A percentile compares a stretch with the other conserved stretches of the same genome.
These are phyloP conservation scores for Siphonodentalium dalli DNA, from an alignment of 2,888 invertebrate species.

Conservation along the genomic window DNA sequence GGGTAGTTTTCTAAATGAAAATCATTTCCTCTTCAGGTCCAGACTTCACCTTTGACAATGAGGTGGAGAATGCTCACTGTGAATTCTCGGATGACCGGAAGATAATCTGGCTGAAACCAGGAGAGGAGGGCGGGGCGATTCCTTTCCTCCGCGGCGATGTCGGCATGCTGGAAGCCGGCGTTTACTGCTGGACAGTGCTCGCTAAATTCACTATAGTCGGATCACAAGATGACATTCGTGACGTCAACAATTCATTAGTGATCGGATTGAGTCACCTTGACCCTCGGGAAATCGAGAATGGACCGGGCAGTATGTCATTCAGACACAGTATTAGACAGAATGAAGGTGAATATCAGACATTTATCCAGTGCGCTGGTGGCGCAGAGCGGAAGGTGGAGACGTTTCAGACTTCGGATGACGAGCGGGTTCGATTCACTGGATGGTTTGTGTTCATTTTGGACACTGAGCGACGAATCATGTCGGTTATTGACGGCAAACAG, in stretches of 20 bases:
- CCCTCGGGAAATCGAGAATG: conserved; percentile 36
- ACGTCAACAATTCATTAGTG: conserved; percentile 39
- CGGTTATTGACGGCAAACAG: conserved; percentile 27
- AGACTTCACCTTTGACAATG: conserved; percentile 26
- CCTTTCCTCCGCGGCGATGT: conserved; percentile 36
- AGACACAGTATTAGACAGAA: too few relatives aligned
- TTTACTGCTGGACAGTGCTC: conserved; percentile 33
- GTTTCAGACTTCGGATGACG: conserved; percentile 26
- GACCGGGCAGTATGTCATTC: conserved; percentile 35
- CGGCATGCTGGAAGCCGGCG: conserved; percentile 28
- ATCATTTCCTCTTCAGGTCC: conserved; percentile 30
- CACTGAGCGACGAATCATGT: conserved; percentile 27
- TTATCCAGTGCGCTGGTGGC: conserved; percentile 38
- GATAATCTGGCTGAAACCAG: conserved; percentile 23
- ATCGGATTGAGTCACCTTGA: conserved; percentile 31
- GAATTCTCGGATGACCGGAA: conserved; percentile 31
- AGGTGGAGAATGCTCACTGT: conserved; percentile 35
- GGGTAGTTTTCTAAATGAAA: too few relatives aligned
- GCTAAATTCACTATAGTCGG: conserved; percentile 28
- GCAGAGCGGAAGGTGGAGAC: conserved; percentile 36
- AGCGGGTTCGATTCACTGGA: conserved; percentile 21
- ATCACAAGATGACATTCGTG: conserved; percentile 34
- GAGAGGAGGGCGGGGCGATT: conserved; percentile 21
- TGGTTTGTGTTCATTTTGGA: conserved; percentile 35
- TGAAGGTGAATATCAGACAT: too few relatives aligned